Evolutionary conservation across 2,113 vertebrate genomes (phyloP), one percentile per base, ranked within the genome.

Genomic region (Baryphthengus martii): DNA sequence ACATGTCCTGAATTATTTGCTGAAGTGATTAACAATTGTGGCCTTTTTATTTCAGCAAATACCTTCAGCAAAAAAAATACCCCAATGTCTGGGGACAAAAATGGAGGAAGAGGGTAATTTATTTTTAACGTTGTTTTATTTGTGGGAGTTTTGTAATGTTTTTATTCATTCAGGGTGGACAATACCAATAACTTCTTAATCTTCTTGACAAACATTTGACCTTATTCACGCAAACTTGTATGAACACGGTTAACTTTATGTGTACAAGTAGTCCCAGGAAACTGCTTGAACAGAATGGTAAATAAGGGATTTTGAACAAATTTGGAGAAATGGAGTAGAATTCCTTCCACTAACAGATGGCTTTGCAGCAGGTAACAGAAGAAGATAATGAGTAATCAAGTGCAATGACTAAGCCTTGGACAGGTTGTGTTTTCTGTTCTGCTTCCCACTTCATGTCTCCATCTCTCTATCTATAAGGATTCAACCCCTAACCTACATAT

Each of bases 361-460:
- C 42, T 78, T 92, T 97, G 56, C 94, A 96, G 95, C 95, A 97
- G 96, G 95, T 95, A 97, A 85, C 94, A 96, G 89, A 78, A 86
- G 75, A 97, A 87, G 80, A 84, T 90, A 95, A 93, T 96, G 94
- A 95, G 86, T 97, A 97, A 96, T 95, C 72, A 74, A 95, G 61
- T 92, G 61, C 80, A 95, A 74, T 96, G 96, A 97, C 90, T 96
- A 93, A 95, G 83, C 75, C 83, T 92, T 84, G 94, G 92, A 95
- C 88, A 94, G 83, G 91, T 71, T 92, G 78, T 93, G 58, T 88
- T 97, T 93, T 94, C 63, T 73, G 1, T 82, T 85, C 71, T 72
- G 52, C 67, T 91, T 91, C 67, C 49, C 45, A 58, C 68, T 92
- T 91, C 15, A 66, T 78, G 23, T 75, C 49, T 75, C 47, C 53